phyloP scores from a whole-genome alignment of 2,888 invertebrate genomes.

The Nomada goodeniana region DNA sequence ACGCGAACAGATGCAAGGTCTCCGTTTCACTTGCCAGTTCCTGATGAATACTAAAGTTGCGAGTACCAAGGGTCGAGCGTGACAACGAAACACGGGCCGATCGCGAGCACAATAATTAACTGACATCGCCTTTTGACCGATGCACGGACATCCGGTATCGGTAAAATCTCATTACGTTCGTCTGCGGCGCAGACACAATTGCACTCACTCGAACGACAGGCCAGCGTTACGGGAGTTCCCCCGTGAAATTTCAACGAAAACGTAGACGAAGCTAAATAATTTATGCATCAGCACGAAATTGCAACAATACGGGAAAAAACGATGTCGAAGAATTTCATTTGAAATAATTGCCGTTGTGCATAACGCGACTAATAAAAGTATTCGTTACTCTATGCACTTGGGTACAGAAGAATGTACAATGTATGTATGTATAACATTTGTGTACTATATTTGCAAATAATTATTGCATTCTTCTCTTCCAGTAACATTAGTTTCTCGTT shows the following conservation, averaged over 20 bases:
- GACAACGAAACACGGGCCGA: constrained; percentile 41
- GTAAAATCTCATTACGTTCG: constrained; percentile 74
- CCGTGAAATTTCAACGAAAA: constrained; percentile 12
- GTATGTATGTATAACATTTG: too few relatives aligned
- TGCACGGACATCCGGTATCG: constrained; percentile 62
- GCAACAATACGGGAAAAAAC: too few relatives aligned
- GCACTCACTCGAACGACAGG: constrained; percentile 26
- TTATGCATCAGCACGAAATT: not conserved
- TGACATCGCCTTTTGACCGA: constrained; percentile 73
- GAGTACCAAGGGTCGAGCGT: constrained; percentile 21
- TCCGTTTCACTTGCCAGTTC: constrained; percentile 34
- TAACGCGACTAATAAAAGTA: too few relatives aligned
- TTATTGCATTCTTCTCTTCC: too few relatives aligned
- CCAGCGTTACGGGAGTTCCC: constrained; percentile 1
- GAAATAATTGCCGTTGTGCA: too few relatives aligned
- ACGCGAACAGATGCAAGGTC: constrained; percentile 14
- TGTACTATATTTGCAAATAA: too few relatives aligned
- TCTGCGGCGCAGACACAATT: constrained; percentile 69
- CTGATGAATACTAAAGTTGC: constrained; percentile 37
- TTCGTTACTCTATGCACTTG: too few relatives aligned
- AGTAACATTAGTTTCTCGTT: too few relatives aligned
- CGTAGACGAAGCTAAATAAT: not conserved
- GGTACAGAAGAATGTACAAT: too few relatives aligned
- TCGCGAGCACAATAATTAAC: constrained; percentile 76
- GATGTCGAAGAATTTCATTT: too few relatives aligned